These are phyloP conservation scores for Caerostris extrusa DNA, from an alignment of 1,140 invertebrate species.

Conservation along the genomic window DNA sequence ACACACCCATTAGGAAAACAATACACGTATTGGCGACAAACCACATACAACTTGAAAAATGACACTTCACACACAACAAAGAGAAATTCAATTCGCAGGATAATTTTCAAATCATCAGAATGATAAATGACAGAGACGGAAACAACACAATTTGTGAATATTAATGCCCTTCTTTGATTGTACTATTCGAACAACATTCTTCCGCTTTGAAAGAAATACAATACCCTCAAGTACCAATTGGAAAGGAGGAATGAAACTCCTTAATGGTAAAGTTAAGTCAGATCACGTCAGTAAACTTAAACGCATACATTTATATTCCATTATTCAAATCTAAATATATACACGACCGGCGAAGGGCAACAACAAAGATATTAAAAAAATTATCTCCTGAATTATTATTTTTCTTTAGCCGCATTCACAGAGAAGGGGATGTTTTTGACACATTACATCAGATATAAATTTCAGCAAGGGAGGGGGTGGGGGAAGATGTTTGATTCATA, in stretches of 20 bases:
- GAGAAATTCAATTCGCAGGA: neutral
- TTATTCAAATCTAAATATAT: conserved; percentile 48
- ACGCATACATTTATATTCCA: neutral
- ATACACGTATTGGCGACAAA: neutral
- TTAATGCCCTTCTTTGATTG: neutral
- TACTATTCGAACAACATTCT: neutral
- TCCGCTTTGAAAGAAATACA: neutral
- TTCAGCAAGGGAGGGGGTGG: conserved; percentile 3
- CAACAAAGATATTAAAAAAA: neutral
- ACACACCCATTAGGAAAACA: neutral
- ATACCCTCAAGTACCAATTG: neutral
- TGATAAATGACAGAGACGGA: neutral
- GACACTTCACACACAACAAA: neutral
- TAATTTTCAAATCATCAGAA: neutral
- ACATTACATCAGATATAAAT: conserved; percentile 69
- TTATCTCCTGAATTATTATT: neutral
- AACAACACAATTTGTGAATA: neutral
- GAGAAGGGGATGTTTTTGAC: neutral
- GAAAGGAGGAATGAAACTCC: neutral
- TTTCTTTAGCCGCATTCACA: neutral
- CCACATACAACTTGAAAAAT: neutral
- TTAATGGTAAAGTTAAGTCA: neutral
- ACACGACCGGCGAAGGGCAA: neutral
- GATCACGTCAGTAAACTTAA: conserved; percentile 7
- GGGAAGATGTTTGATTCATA: neutral